Evolutionary conservation across 92 coral and sea anemone species (phyloP).

Genomic region (Galaxea fascicularis): DNA sequence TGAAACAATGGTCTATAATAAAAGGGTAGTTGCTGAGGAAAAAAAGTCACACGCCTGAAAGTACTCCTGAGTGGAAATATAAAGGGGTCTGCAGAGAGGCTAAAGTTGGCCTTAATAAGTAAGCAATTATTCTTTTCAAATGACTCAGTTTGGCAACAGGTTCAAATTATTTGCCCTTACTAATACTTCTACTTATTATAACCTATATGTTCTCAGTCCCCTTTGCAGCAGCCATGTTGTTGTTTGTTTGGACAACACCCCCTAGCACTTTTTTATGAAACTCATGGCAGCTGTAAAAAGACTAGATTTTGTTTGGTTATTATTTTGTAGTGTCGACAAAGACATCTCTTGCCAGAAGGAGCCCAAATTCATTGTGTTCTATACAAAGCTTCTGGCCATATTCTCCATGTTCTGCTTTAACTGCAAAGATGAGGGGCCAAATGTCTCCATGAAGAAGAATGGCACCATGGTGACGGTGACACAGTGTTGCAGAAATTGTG

Average conservation of each 20-base stretch:
- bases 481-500: conserved; percentile 54
- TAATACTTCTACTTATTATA: conserved; percentile 4
- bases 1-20: background rate
- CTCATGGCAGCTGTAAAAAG: conserved; percentile 12
- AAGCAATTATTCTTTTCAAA: background rate
- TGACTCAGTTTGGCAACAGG: conserved; percentile 24
- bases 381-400: conserved; percentile 31
- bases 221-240: conserved; percentile 13
- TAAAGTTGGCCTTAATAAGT: background rate
- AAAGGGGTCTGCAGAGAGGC: conserved; percentile 16
- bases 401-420: conserved; percentile 38
- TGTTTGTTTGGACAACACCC: background rate
- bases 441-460: conserved; percentile 60
- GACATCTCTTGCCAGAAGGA: conserved; percentile 34
- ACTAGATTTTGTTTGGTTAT: background rate
- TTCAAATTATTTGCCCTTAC: background rate
- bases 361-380: conserved; percentile 30
- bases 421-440: conserved; percentile 40
- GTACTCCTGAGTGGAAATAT: too few relatives aligned
- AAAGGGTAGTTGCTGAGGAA: background rate
- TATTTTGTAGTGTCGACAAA: conserved; percentile 15
- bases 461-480: conserved; percentile 71
- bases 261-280: background rate
- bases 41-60: conserved; percentile 18
- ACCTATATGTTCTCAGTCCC: conserved; percentile 2